A percentile compares a stretch with the other conserved stretches of the same genome.
Evolutionary conservation across 2,888 invertebrate species (phyloP).

Genomic region (Limnephilus marmoratus): DNA sequence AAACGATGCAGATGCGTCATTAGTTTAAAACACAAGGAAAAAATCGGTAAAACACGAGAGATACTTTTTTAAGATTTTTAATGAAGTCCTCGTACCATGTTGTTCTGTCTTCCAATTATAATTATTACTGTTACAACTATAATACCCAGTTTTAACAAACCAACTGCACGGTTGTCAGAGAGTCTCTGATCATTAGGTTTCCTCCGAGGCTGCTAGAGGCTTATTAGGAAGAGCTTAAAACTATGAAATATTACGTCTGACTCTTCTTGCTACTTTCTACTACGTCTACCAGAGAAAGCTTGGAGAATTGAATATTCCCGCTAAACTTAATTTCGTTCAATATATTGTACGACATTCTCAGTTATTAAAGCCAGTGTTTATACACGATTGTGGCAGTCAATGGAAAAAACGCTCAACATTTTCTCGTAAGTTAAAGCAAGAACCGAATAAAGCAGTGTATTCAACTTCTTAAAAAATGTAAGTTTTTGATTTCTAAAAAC

Average conservation of each 20-base stretch:
- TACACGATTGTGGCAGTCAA: too few relatives aligned
- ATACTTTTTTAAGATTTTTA: background rate
- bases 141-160: background rate
- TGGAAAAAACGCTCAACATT: too few relatives aligned
- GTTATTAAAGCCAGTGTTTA: background rate
- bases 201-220: background rate
- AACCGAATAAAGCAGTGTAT: too few relatives aligned
- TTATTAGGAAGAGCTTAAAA: constrained; percentile 42
- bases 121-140: background rate
- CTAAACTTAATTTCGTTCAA: background rate
- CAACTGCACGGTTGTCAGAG: background rate
- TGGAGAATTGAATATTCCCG: background rate
- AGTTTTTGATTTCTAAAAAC: too few relatives aligned
- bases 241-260: background rate
- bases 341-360: background rate
- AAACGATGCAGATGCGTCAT: too few relatives aligned
- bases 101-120: background rate
- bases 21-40: background rate
- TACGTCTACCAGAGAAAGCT: background rate
- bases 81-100: background rate
- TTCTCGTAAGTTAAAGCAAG: too few relatives aligned
- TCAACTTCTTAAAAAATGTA: too few relatives aligned
- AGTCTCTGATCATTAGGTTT: constrained; percentile 23
- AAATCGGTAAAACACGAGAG: background rate
- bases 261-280: background rate